Conservation (phyloP, 2,888 invertebrate species). For the Ceraclea dissimilis region DNA sequence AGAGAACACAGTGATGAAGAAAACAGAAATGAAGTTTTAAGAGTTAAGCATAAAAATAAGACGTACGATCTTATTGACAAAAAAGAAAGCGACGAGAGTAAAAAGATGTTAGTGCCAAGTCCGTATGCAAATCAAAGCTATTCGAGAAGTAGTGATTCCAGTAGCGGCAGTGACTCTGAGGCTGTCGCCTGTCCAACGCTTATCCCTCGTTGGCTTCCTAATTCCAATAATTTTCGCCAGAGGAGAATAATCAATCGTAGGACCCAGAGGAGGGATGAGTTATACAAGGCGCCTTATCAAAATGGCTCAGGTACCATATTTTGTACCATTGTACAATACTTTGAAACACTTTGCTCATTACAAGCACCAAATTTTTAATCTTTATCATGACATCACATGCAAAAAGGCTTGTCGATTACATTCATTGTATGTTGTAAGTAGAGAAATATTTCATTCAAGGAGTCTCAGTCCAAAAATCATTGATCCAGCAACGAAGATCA, state of each 20-base stretch:
- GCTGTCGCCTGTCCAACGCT: conserved; percentile 36
- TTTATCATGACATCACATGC: too few species aligned
- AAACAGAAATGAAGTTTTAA: conserved; percentile 13
- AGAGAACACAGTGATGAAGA: conserved; percentile 10
- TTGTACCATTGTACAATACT: neutral
- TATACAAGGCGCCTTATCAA: conserved; percentile 20
- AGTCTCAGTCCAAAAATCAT: too few species aligned
- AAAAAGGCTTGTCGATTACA: too few species aligned
- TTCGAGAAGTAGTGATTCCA: conserved; percentile 22
- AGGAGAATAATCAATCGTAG: conserved; percentile 18
- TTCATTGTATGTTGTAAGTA: neutral
- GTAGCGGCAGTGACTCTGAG: conserved; percentile 36
- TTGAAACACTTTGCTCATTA: too few species aligned
- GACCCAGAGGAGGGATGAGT: conserved; percentile 22
- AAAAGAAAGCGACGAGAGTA: conserved; percentile 21
- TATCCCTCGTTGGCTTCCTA: conserved; percentile 39
- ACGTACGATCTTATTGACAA: neutral
- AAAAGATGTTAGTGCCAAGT: conserved; percentile 26
- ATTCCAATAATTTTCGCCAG: conserved; percentile 24
- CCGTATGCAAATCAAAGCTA: conserved; percentile 27
- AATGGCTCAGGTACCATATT: conserved; percentile 24
- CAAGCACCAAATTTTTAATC: too few species aligned
- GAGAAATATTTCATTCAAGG: too few species aligned
- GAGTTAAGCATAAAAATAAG: conserved; percentile 15
- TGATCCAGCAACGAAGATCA: too few species aligned